Percentiles rank a stretch among this genome's conserved stretches.
Conservation (phyloP, 1,140 invertebrate genomes). For the Drosophila triauraria region DNA sequence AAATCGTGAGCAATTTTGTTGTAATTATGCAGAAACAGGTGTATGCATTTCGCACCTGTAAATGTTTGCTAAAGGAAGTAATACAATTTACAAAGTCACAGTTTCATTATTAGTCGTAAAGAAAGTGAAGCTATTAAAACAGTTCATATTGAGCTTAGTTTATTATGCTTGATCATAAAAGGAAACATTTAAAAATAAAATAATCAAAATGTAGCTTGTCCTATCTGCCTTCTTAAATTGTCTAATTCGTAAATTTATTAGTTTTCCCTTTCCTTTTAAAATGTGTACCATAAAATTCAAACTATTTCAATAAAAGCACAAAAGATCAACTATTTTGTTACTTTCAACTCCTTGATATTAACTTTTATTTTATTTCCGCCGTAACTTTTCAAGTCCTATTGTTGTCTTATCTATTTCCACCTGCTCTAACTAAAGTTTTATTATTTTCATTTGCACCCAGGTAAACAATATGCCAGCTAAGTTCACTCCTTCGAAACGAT, state of each 20-base stretch:
- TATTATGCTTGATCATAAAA: background rate
- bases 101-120: no score
- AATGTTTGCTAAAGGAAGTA: no score
- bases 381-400: slow-evolving; percentile 1
- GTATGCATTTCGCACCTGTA: background rate
- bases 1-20: background rate
- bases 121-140: background rate
- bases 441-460: slow-evolving; percentile 25
- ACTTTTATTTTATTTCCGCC: slow-evolving; percentile 21
- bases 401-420: slow-evolving; percentile 34
- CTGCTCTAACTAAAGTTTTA: slow-evolving; percentile 35
- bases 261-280: background rate
- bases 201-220: background rate
- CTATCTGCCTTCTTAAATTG: no score
- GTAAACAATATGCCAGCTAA: slow-evolving; percentile 47
- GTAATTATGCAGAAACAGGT: slow-evolving; percentile 8
- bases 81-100: no score
- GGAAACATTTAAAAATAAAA: background rate
- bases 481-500: slow-evolving; percentile 20
- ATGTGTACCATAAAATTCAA: background rate
- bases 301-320: background rate
- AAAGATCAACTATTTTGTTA: background rate
- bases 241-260: background rate
- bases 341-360: background rate
- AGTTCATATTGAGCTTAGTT: background rate